Conservation (phyloP, 2,113 vertebrate species). For the Riparia riparia region DNA sequence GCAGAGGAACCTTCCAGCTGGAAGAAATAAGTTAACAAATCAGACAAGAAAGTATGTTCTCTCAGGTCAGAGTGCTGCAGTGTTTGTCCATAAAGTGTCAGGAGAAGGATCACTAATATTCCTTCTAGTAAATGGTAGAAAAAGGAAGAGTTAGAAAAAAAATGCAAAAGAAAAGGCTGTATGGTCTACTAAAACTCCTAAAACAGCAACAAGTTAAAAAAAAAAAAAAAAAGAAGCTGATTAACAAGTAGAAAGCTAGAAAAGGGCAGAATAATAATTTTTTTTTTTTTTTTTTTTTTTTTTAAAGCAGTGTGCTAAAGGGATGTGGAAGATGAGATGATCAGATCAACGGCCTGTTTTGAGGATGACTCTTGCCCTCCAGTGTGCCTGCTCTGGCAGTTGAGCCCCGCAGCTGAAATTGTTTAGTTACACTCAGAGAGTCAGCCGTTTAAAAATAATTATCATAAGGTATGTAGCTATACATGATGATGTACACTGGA, state of each 20-base stretch:
- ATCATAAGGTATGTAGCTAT: neutral
- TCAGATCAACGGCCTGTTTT: constrained; percentile 57
- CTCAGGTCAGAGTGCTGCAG: neutral
- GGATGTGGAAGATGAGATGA: neutral
- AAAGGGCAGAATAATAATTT: neutral
- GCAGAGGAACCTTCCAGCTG: neutral
- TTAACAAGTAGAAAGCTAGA: neutral
- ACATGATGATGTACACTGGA: neutral
- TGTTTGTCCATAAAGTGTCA: neutral
- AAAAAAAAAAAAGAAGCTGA: neutral
- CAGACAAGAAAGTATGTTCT: accelerated
- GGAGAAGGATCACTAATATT: neutral
- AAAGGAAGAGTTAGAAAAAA: neutral
- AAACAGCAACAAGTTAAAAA: neutral
- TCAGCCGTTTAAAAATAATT: neutral
- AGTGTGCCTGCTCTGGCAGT: constrained; percentile 71
- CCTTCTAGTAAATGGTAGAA: neutral
- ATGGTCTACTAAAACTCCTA: neutral
- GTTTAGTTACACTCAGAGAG: neutral
- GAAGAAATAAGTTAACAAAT: neutral
- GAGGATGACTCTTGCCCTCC: constrained; percentile 68
- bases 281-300: neutral
- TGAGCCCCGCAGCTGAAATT: neutral
- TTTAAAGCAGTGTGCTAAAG: neutral
- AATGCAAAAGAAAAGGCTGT: neutral